Evolutionary conservation across 1,140 invertebrate species (phyloP), one percentile per base, ranked within the genome.

Genomic region (Hylaeus anthracinus): DNA sequence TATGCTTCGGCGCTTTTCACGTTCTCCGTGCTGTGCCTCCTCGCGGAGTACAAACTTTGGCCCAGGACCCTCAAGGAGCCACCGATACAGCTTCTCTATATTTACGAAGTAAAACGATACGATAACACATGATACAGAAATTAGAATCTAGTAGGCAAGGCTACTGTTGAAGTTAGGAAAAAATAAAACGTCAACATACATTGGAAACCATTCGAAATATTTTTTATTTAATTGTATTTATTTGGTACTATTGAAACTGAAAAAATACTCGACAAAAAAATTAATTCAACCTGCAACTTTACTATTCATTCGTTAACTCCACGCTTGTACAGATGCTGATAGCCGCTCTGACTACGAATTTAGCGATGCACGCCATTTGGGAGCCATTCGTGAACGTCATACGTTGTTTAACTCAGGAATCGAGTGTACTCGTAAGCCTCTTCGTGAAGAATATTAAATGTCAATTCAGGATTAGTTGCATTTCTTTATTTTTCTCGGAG

Each of bases 31-130:
- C 79, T 94, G 6, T 93, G 91, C 15, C 72, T 94, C 5, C 65
- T 94, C 37, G 92, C 92, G 2, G 93, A 94, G 43, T 93, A 93
- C 65, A 90, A 83, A 84, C 86, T 93, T 5, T 94, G 93, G 93
- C 93, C 93, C 1, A 83, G 87, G 75, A 92, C 92, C 0, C 81
- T 94, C 0, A 94, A 94, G 84, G 91, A 93, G 65, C 93, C 93
- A 48, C 92, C 92, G 0, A 81, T 91, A 48, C 91, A 91, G 45
- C 83, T 94, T 14, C 71, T 94, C n/a, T 91, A 91, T 45, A 88
- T 94, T 73, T 94, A 94, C 56, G 93, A 94, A 82, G 93, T 93
- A 81, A 86, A 70, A 26, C 26, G 26, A 26, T 26, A 26, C 26
- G 26, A 26, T 26, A 26, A 26, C 26, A 26, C 26, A 0, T 26